Evolutionary conservation across 2,888 invertebrate genomes (phyloP).

Genomic region (Brachynemurus nebulosus): DNA sequence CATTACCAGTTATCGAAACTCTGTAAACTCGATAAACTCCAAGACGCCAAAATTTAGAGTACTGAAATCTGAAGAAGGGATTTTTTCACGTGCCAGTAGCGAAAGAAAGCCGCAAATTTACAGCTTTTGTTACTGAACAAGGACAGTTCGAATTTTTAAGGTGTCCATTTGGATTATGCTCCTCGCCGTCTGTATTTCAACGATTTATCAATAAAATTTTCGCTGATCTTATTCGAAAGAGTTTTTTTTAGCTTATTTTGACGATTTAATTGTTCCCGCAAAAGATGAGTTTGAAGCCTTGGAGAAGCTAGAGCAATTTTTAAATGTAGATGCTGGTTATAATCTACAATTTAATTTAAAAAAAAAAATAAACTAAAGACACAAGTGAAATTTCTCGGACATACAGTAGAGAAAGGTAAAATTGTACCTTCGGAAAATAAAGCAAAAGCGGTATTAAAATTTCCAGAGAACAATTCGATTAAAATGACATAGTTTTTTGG

Average conservation of each 20-base stretch:
- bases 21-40: too few relatives aligned
- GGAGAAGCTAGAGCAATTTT: slow-evolving; percentile 3
- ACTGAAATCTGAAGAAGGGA: too few relatives aligned
- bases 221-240: slow-evolving; percentile 5
- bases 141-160: slow-evolving; percentile 11
- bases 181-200: slow-evolving; percentile 11
- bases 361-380: slow-evolving; percentile 8
- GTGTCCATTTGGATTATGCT: slow-evolving; percentile 13
- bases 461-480: slow-evolving; percentile 11
- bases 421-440: slow-evolving; percentile 11
- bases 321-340: slow-evolving; percentile 4
- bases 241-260: slow-evolving; percentile 12
- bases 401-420: slow-evolving; percentile 6
- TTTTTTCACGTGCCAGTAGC: neutral
- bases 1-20: too few relatives aligned
- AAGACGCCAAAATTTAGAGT: too few relatives aligned
- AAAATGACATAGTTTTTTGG: slow-evolving; percentile 14
- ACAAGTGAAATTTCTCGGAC: slow-evolving; percentile 11
- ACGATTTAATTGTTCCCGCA: slow-evolving; percentile 14
- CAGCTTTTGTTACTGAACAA: neutral
- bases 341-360: slow-evolving; percentile 11
- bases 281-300: slow-evolving; percentile 7
- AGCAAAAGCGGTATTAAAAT: slow-evolving; percentile 14
- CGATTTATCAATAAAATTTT: slow-evolving; percentile 9
- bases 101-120: neutral